A percentile compares a stretch with the other conserved stretches of the same genome.
Evolutionary conservation across 1,140 invertebrate genomes (phyloP).

Genomic region (Colletes latitarsis): DNA sequence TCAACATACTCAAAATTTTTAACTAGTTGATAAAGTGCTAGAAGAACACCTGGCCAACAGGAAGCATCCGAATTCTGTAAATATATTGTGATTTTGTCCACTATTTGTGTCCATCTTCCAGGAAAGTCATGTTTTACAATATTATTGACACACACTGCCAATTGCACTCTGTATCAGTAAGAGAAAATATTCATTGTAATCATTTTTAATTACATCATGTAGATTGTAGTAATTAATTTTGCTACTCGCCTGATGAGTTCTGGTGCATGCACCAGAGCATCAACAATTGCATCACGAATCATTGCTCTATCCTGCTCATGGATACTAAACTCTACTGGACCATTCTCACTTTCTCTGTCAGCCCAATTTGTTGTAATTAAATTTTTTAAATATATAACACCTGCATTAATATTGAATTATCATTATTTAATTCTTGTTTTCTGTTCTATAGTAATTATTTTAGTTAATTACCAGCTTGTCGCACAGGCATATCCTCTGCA

Average conservation of each 20-base stretch:
- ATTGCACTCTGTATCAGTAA: conserved; percentile 87
- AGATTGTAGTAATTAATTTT: background rate
- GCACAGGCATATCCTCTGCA: conserved; percentile 92
- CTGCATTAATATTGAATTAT: conserved; percentile 73
- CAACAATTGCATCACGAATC: conserved; percentile 96
- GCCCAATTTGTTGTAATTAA: conserved; percentile 94
- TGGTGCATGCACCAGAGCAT: conserved; percentile 96
- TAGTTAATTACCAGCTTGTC: conserved; percentile 90
- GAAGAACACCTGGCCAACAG: conserved; percentile 94
- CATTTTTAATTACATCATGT: background rate
- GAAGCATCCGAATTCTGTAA: conserved; percentile 91
- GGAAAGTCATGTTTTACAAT: conserved; percentile 99
- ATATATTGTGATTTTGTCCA: conserved; percentile 95
- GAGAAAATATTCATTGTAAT: conserved; percentile 20
- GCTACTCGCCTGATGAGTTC: conserved; percentile 88
- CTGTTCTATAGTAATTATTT: background rate
- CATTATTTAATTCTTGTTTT: conserved; percentile 5
- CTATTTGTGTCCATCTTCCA: conserved; percentile 95
- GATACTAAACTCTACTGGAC: conserved; percentile 91
- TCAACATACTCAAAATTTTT: conserved; percentile 94
- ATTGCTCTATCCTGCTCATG: conserved; percentile 98
- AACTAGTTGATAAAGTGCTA: conserved; percentile 96
- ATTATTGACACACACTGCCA: conserved; percentile 94
- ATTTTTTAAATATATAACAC: conserved; percentile 98
- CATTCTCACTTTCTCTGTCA: conserved; percentile 90